Base-by-base conservation (phyloP, 1,140 invertebrate genomes). In the Euura lappo region DNA sequence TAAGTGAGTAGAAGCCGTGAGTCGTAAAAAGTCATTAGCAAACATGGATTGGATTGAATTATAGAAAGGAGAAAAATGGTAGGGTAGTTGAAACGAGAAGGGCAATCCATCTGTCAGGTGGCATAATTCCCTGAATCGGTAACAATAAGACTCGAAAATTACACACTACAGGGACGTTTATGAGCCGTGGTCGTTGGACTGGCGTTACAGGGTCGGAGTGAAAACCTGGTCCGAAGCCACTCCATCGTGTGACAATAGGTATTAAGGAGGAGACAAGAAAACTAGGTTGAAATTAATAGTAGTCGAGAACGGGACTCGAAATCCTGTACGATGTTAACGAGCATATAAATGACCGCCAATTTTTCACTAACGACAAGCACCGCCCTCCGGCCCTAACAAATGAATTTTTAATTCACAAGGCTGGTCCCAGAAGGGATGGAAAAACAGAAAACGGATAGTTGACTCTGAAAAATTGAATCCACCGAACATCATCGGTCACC, bases 281-380 rank as follows among this genome's bases (percentile, higher is more conserved):
- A 68, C 28, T 64, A 11, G 44, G 44, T 67, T 42, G 68, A 78
- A 76, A 78, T 79, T 76, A 80, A 77, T 77, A 79, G 73, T 79
- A 76, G 76, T 72, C 67, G 72, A 74, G 77, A 72, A 79, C 72
- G 75, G 69, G 72, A 76, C 75, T 72, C 65, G 75, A 46, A 47
- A 66, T 72, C 70, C 47, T 69, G 46, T 65, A 65, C 71, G 28
- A 28, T 28, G 71, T 75, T 83, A 82, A 83, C 77, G 81, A 80
- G 76, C 70, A 79, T 79, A 82, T 83, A 82, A 83, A 81, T 80
- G 78, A 75, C 71, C 71, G 70, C 74, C 77, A 80, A 77, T 78
- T 78, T 74, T 73, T 74, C 72, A 68, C 68, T 70, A 75, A 74
- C 75, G 70, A 75, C 72, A 73, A 46, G 46, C 70, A 70, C 44